A percentile compares a stretch with the other conserved stretches of the same genome.
These are phyloP conservation scores for Melieria crassipennis DNA, from an alignment of 2,888 invertebrate genomes.

Conservation along the genomic window DNA sequence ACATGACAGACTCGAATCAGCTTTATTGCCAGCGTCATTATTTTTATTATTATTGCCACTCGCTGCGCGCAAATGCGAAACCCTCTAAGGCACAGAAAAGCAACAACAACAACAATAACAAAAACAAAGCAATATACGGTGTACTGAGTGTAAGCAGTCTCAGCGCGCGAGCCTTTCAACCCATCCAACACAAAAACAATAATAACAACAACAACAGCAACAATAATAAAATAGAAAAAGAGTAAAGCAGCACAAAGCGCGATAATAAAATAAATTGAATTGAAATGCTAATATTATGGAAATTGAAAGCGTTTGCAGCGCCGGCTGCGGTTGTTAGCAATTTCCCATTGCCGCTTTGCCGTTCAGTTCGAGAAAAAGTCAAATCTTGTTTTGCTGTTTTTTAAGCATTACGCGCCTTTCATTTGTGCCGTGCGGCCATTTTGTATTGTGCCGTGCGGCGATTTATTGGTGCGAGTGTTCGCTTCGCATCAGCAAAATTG, in stretches of 20 bases:
- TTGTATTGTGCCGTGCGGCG: not conserved
- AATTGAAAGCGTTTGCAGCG: slow-evolving; percentile 7
- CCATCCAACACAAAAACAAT: not conserved
- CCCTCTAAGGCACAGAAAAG: too few species aligned
- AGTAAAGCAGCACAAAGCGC: too few species aligned
- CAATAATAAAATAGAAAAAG: too few species aligned
- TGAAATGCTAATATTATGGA: slow-evolving; percentile 29
- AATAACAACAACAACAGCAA: not conserved
- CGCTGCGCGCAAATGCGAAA: slow-evolving; percentile 36
- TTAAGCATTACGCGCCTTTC: not conserved
- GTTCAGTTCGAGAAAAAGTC: not conserved
- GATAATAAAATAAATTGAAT: slow-evolving; percentile 7
- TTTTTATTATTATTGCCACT: slow-evolving; percentile 62
- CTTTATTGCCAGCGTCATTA: slow-evolving; percentile 64
- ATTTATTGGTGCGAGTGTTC: not conserved
- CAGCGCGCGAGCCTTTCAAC: not conserved
- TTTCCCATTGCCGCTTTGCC: not conserved
- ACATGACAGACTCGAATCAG: slow-evolving; percentile 55
- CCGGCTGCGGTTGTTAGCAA: not conserved
- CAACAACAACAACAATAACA: too few species aligned
- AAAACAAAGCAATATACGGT: too few species aligned
- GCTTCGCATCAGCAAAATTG: slow-evolving; percentile 20
- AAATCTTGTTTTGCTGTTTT: not conserved
- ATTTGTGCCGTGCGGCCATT: not conserved
- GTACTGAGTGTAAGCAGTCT: too few species aligned